phyloP scores from a whole-genome alignment of 2,888 invertebrate species.

The Agrilus cyanescens region DNA sequence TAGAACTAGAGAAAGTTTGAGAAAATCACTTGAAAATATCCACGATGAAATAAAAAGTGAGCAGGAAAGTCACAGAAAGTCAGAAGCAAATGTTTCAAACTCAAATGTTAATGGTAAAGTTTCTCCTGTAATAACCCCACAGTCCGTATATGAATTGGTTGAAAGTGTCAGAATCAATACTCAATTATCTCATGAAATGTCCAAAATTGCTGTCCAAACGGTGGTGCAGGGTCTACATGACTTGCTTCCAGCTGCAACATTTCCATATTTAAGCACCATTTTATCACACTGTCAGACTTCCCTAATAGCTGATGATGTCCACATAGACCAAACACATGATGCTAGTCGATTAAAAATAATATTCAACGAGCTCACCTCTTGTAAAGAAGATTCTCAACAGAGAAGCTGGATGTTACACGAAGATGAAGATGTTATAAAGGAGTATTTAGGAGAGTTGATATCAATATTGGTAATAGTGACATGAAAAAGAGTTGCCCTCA shows the following conservation, averaged over 20 bases:
- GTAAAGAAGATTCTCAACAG: constrained; percentile 92
- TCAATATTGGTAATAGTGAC: constrained; percentile 58
- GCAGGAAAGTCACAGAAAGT: constrained; percentile 20
- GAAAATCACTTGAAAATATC: constrained; percentile 26
- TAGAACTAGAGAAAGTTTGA: constrained; percentile 22
- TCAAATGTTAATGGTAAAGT: constrained; percentile 16
- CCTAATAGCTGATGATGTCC: constrained; percentile 46
- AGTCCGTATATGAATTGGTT: constrained; percentile 61
- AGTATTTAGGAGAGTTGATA: constrained; percentile 70
- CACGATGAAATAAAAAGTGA: constrained; percentile 27
- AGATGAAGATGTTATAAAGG: constrained; percentile 79
- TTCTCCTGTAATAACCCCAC: constrained; percentile 40
- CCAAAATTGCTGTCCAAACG: constrained; percentile 71
- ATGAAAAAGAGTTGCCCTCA: too few species aligned
- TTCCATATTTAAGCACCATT: constrained; percentile 45
- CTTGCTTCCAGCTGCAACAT: constrained; percentile 46
- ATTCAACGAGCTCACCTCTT: constrained; percentile 71
- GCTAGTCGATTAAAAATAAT: constrained; percentile 72
- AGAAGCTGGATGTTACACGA: constrained; percentile 92
- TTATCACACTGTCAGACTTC: constrained; percentile 47
- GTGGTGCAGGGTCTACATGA: constrained; percentile 47
- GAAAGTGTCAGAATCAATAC: constrained; percentile 73
- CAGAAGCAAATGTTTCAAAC: constrained; percentile 18
- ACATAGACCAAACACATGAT: constrained; percentile 74
- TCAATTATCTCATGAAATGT: constrained; percentile 75